These are phyloP conservation scores for Sinodicranocentrus sp. DNA, from an alignment of 2,888 invertebrate species.

Conservation along the genomic window DNA sequence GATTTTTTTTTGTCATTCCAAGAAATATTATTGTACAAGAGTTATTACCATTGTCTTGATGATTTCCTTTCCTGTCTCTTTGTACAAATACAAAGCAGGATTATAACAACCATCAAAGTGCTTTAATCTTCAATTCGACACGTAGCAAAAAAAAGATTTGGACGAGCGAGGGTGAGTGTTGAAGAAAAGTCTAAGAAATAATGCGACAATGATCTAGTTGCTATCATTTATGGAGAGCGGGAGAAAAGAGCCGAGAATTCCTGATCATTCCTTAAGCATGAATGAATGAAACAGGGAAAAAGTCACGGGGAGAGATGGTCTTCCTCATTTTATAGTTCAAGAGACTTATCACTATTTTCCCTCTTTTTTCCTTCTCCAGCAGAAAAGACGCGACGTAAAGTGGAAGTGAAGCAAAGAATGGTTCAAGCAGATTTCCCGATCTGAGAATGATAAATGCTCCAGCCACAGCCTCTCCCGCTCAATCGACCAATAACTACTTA, in stretches of 20 bases:
- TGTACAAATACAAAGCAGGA: no score
- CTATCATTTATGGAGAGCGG: slow-evolving; percentile 14
- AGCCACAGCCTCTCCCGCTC: slow-evolving; percentile 65
- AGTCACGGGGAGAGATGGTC: slow-evolving; percentile 55
- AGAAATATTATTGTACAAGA: no score
- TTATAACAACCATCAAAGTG: not conserved
- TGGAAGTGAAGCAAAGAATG: slow-evolving; percentile 67
- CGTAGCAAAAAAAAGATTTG: slow-evolving; percentile 46
- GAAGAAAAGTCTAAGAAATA: slow-evolving; percentile 41
- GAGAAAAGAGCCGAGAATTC: slow-evolving; percentile 21
- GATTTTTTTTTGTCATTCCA: no score
- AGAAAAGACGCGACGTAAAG: slow-evolving; percentile 48
- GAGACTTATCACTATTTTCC: slow-evolving; percentile 65
- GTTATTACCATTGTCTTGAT: no score
- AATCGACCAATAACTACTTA: slow-evolving; percentile 73
- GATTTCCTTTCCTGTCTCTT: no score
- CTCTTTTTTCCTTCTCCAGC: slow-evolving; percentile 36
- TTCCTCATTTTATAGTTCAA: slow-evolving; percentile 64
- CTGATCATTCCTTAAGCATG: slow-evolving; percentile 49
- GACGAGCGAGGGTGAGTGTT: slow-evolving; percentile 38
- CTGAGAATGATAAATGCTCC: slow-evolving; percentile 73
- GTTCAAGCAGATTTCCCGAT: slow-evolving; percentile 72
- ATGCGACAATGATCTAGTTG: slow-evolving; percentile 57
- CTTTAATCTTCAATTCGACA: slow-evolving; percentile 33
- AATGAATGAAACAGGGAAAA: slow-evolving; percentile 45